Percentiles rank a stretch among this genome's conserved stretches.
These are phyloP conservation scores for Achatina immaculata DNA, from an alignment of 1,140 invertebrate species.

Conservation along the genomic window DNA sequence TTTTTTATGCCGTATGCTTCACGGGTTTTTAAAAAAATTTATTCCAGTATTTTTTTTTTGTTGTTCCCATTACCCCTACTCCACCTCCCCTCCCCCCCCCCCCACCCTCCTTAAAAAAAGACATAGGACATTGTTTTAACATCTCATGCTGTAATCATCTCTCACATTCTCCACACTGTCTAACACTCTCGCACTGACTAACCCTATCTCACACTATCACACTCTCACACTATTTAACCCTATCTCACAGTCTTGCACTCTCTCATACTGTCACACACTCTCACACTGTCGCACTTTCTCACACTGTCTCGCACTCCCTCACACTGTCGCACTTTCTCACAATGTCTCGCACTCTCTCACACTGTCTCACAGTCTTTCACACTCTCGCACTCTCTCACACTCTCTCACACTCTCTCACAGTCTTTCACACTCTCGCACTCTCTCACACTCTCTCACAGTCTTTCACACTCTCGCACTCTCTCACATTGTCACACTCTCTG, in stretches of 20 bases:
- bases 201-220: too few species aligned
- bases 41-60: background rate
- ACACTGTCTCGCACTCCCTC: too few species aligned
- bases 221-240: background rate
- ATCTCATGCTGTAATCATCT: too few species aligned
- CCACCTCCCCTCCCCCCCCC: background rate
- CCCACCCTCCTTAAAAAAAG: background rate
- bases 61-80: background rate
- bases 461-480: too few species aligned
- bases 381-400: too few species aligned
- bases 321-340: background rate
- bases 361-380: background rate
- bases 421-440: background rate
- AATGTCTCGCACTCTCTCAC: background rate
- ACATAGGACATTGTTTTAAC: too few species aligned
- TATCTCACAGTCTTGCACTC: background rate
- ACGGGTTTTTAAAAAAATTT: background rate
- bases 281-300: too few species aligned
- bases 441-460: background rate
- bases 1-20: background rate
- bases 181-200: background rate
- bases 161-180: too few species aligned
- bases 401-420: background rate
- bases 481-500: too few species aligned
- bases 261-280: background rate